Conservation (phyloP, 2,888 invertebrate genomes). For the Taphrorychus bicolor region DNA sequence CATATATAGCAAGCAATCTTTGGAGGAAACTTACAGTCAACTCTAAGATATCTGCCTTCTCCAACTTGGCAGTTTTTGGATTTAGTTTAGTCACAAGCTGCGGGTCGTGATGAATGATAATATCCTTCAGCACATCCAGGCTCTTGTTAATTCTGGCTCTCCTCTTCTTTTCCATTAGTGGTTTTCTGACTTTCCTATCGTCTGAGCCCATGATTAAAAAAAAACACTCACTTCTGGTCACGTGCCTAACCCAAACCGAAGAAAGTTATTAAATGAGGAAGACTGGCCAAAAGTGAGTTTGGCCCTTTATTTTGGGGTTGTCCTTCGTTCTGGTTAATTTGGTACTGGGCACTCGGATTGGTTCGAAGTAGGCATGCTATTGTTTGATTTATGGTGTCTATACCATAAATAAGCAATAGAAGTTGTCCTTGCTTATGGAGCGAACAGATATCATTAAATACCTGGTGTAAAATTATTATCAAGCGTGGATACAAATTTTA, state of each 20-base stretch:
- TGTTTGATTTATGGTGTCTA: too few species aligned
- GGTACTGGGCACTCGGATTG: not conserved
- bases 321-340: conserved; percentile 1
- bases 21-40: conserved; percentile 40
- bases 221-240: not conserved
- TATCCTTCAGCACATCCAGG: conserved; percentile 44
- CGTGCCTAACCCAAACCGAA: not conserved
- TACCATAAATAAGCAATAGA: too few species aligned
- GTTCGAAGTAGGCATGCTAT: too few species aligned
- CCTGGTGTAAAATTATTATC: too few species aligned
- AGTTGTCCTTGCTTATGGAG: too few species aligned
- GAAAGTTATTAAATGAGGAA: not conserved
- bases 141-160: conserved; percentile 47
- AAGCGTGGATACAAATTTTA: too few species aligned
- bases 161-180: conserved; percentile 48
- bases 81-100: conserved; percentile 36
- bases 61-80: conserved; percentile 42
- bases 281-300: conserved; percentile 13
- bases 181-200: conserved; percentile 45
- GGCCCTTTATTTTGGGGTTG: too few species aligned
- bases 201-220: conserved; percentile 20
- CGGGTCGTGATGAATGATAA: conserved; percentile 44
- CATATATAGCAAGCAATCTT: not conserved
- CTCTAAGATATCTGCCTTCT: conserved; percentile 48
- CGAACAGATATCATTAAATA: too few species aligned